Conservation (phyloP, 2,113 vertebrate genomes). For the Tympanuchus pallidicinctus region DNA sequence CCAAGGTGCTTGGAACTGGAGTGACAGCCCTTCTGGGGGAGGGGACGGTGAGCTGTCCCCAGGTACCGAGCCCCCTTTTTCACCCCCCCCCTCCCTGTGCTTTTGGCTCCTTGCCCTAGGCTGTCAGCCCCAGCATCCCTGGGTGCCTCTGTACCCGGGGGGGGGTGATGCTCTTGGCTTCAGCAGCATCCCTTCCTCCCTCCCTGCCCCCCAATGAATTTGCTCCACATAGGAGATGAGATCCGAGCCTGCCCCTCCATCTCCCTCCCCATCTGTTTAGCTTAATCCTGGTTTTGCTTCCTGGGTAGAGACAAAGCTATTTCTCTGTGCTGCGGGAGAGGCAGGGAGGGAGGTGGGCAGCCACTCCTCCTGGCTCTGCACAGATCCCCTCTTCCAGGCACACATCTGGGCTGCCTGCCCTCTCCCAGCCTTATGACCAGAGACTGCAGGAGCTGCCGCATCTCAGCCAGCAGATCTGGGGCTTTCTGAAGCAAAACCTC, state of each 20-base stretch:
- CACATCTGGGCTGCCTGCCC: constrained; percentile 40
- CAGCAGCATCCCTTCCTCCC: neutral
- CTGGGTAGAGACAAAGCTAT: neutral
- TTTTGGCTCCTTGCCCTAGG: neutral
- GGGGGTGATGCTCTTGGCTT: neutral
- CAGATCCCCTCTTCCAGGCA: neutral
- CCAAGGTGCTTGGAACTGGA: constrained; percentile 78
- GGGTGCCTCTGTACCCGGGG: neutral
- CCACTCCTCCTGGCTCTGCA: neutral
- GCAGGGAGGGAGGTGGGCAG: neutral
- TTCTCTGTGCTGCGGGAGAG: neutral
- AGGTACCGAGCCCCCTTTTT: constrained; percentile 15
- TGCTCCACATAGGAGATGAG: neutral
- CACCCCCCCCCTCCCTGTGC: neutral
- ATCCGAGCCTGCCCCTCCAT: neutral
- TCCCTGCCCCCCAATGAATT: neutral
- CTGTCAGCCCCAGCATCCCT: neutral
- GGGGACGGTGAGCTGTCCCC: constrained; percentile 42
- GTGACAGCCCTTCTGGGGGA: constrained; percentile 66
- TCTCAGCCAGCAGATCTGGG: neutral
- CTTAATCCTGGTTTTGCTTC: neutral
- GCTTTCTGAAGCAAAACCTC: neutral
- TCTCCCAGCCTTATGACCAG: neutral
- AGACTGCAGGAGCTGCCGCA: neutral
- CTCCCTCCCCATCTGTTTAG: constrained; percentile 38